Percentiles rank a stretch among this genome's conserved stretches.
Evolutionary conservation across 2,797 vertebrate genomes (phyloP).

Genomic region (Acropternis orthonyx): DNA sequence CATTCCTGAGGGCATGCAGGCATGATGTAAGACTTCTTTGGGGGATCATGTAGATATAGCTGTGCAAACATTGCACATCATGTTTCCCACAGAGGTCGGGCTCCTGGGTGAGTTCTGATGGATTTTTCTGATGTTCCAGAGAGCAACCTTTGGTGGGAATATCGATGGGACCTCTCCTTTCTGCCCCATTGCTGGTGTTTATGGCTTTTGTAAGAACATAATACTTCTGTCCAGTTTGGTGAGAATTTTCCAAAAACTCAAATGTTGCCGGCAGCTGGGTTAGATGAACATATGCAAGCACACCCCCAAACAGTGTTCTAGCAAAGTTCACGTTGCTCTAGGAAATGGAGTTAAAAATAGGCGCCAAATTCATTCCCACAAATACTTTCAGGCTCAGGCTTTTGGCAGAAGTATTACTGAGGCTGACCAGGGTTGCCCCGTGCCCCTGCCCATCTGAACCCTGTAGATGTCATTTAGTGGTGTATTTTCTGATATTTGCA

Average conservation of each 20-base stretch:
- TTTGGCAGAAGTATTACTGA: neutral
- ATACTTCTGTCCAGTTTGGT: neutral
- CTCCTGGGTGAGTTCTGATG: rapidly evolving
- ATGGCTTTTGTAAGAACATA: neutral
- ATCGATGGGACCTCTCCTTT: neutral
- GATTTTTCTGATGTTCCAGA: neutral
- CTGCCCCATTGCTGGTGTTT: neutral
- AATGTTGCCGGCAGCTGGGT: neutral
- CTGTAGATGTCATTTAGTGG: neutral
- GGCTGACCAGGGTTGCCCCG: neutral
- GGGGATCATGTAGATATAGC: neutral
- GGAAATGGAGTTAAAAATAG: neutral
- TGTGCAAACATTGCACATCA: neutral
- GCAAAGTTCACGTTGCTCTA: neutral
- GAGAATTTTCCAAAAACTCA: neutral
- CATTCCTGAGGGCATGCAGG: neutral
- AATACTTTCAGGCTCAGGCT: neutral
- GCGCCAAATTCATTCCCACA: neutral
- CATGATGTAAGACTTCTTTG: neutral
- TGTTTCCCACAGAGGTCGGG: neutral
- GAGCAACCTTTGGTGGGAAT: neutral
- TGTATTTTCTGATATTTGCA: neutral
- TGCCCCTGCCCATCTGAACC: neutral
- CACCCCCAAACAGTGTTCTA: neutral
- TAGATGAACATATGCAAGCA: neutral